Conservation (phyloP, 2,797 vertebrate genomes). For the Chlorospingus flavigularis region DNA sequence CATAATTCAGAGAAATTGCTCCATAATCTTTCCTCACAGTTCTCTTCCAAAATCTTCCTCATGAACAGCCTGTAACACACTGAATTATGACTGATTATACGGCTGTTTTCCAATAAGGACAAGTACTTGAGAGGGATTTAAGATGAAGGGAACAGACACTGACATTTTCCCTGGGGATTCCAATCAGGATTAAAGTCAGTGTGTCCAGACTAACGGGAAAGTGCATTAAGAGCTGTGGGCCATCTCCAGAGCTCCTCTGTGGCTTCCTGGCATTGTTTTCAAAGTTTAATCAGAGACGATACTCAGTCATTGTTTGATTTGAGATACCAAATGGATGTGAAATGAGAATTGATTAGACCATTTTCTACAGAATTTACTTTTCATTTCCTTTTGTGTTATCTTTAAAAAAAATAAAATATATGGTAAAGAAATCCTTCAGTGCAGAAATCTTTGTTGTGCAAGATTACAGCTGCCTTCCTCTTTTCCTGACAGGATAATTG, state of each 20-base stretch:
- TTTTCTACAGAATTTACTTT: neutral
- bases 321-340: neutral
- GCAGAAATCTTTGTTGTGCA: neutral
- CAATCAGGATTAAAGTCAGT: neutral
- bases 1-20: neutral
- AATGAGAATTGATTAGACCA: neutral
- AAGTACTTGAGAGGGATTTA: conserved; percentile 14
- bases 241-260: neutral
- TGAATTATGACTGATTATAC: neutral
- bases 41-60: neutral
- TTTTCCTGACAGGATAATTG: neutral
- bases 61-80: neutral
- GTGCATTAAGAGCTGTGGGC: neutral
- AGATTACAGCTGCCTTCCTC: neutral
- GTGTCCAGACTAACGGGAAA: neutral
- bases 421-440: neutral
- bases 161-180: conserved; percentile 24
- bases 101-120: neutral
- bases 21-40: neutral
- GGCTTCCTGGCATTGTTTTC: neutral
- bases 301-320: neutral
- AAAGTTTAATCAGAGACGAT: neutral
- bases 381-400: neutral
- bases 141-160: neutral
- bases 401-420: neutral